Evolutionary conservation across 2,888 invertebrate species (phyloP).

Genomic region (Drosophila incognita): DNA sequence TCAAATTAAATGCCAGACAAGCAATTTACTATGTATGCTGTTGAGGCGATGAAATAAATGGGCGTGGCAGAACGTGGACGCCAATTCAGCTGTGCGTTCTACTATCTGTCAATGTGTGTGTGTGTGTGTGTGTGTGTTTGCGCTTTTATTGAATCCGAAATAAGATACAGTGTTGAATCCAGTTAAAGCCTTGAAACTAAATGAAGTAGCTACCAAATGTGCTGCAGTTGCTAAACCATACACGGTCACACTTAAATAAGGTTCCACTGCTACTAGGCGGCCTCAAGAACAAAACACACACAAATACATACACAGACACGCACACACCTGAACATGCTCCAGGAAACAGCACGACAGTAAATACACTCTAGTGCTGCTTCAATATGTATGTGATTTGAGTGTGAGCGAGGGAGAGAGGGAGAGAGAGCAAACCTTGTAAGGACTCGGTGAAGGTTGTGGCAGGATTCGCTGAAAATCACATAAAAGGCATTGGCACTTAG

Average conservation of each 20-base stretch:
- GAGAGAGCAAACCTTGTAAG: constrained; percentile 5
- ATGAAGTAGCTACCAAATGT: constrained; percentile 19
- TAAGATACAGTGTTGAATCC: constrained; percentile 53
- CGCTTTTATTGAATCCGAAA: constrained; percentile 60
- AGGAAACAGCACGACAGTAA: constrained; percentile 34
- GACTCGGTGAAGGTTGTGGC: constrained; percentile 12
- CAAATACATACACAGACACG: background rate
- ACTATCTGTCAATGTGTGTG: constrained; percentile 4
- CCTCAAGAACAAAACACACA: constrained; percentile 6
- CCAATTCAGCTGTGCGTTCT: constrained; percentile 12
- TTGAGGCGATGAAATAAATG: constrained; percentile 41
- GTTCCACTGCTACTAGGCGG: constrained; percentile 17
- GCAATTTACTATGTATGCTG: constrained; percentile 72
- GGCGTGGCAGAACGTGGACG: constrained; percentile 59
- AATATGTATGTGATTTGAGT: constrained; percentile 30
- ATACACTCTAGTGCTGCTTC: constrained; percentile 43
- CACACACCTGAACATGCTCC: constrained; percentile 29
- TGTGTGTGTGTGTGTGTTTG: constrained; percentile 12
- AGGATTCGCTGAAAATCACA: constrained; percentile 64
- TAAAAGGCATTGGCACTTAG: constrained; percentile 79
- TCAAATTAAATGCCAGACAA: constrained; percentile 80
- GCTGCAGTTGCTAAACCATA: constrained; percentile 9
- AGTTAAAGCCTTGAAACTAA: constrained; percentile 33
- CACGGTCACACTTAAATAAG: constrained; percentile 46
- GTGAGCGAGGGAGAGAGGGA: background rate